Evolutionary conservation across 1,140 invertebrate species (phyloP), one percentile per base, ranked within the genome.

Genomic region (Sycophaga agraensis): DNA sequence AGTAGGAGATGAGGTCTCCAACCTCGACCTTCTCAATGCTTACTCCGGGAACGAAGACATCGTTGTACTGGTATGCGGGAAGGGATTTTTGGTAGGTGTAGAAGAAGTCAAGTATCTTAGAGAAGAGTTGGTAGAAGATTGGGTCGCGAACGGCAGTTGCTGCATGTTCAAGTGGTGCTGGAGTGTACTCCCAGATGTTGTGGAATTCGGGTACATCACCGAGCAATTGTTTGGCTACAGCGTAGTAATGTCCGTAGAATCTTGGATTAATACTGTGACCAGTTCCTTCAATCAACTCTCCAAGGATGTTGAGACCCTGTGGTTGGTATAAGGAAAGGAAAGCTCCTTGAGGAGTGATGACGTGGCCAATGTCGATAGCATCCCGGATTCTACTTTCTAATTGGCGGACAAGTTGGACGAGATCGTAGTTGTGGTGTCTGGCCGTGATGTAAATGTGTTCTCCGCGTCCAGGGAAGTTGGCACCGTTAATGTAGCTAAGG

Each of bases 1-100:
- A 87, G 77, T 84, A 85, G 5, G 87, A 87, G 7, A 84, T 72
- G 2, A 88, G 73, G 53, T 85, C 81, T 57, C 85, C 82, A 49
- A 87, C 83, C 4, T 84, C 77, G 8, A 90, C 85, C 21, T 82
- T 82, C 59, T 88, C 78, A 43, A 91, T 86, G 4, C 75, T 73
- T 17, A 90, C 87, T 21, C 84, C 84, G n/a, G 85, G 83, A 39
- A 86, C 78, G n/a, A 77, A 69, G 3, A 90, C 74, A 68, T 89
- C 85, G 62, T 87, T 83, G 60, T 82, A 79, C 57, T 83, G 84
- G 73, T 89, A 88, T 21, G 84, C 80, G 16, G 84, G 82, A 1
- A 88, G 74, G 50, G 82, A 82, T 51, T 86, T 68, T 51, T 87
- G 86, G 74, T 84, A 82, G 40, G 76, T 72, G 16, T 79, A 66